Conservation (phyloP, 2,113 vertebrate genomes). For the Speoplatyrhinus poulsoni region DNA sequence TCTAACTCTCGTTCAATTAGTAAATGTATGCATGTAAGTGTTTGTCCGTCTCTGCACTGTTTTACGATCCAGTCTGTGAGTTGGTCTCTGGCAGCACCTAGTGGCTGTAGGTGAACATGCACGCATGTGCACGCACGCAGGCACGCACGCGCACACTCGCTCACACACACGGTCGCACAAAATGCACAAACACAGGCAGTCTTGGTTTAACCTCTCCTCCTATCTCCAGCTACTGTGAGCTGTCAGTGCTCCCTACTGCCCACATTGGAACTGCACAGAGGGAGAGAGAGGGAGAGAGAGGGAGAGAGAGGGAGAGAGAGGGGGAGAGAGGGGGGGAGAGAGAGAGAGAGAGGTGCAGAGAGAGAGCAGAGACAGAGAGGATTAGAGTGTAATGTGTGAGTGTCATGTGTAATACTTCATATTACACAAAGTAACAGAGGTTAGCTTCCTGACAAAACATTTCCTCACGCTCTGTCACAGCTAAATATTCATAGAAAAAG, state of each 20-base stretch:
- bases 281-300: not conserved
- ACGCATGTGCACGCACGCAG: conserved; percentile 27
- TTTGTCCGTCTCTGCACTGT: not conserved
- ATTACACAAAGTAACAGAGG: conserved; percentile 16
- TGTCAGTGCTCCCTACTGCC: conserved; percentile 65
- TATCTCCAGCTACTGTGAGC: conserved; percentile 44
- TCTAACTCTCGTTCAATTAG: too few species aligned
- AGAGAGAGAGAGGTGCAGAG: not conserved
- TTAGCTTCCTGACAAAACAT: not conserved
- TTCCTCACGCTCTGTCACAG: too few species aligned
- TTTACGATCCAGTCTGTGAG: conserved; percentile 57
- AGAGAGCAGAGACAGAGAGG: conserved; percentile 1
- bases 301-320: conserved; percentile 16
- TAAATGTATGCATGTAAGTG: not conserved
- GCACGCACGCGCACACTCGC: not conserved
- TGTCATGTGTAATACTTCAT: conserved; percentile 2
- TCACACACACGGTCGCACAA: conserved; percentile 4
- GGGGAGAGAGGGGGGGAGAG: not conserved
- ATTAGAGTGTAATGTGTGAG: not conserved
- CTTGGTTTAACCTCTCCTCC: conserved; percentile 20
- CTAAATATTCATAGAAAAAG: too few species aligned
- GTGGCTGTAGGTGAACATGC: conserved; percentile 83
- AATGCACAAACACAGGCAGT: not conserved
- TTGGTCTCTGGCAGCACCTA: conserved; percentile 95
- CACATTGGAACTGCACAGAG: conserved; percentile 54